Base-by-base conservation (phyloP, 2,113 vertebrate species). In the Erinaceus europaeus region DNA sequence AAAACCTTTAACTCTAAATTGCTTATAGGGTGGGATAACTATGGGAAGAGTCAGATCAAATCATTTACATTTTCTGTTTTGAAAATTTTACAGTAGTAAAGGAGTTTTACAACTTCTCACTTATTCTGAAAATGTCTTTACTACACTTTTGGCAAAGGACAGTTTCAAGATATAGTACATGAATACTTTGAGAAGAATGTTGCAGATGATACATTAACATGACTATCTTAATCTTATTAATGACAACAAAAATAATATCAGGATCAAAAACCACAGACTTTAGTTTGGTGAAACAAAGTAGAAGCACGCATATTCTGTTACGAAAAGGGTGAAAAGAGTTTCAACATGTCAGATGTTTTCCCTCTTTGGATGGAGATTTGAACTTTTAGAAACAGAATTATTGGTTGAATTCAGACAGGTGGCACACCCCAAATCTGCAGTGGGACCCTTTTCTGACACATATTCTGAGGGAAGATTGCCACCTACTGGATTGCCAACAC, bases 391-490 rank as follows among this genome's bases (percentile, higher is more conserved):
- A 27, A 42, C 23, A 64, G 52, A 85, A 68, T 38, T 10, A 34
- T 21, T 32, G 29, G 7, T 52, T 69, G 14, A 38, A n/a, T 78
- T 78, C 38, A 62, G 67, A 23, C 21, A 71, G 32, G n/a, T 21
- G 0, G 32, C 27, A 11, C 4, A n/a, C 71, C 81, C 89, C 83
- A 81, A 78, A 32, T 34, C 69, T 62, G 27, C 52, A 17, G 34
- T 3, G 20, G 68, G 57, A 72, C n/a, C 71, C 67, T 20, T 32
- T 7, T 21, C 17, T 53, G 68, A 77, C 38, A 61, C 32, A 17
- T 84, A 85, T 77, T 85, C 92, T 96, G 72, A 46, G 88, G 68
- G 55, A 95, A 96, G 87, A 81, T 59, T 85, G 94, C 95, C 95
- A 96, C 92, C 95, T 96, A 88, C 94, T 94, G 95, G 95, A 80